Conservation (phyloP, 2,888 invertebrate genomes). For the Thalpophila matura region DNA sequence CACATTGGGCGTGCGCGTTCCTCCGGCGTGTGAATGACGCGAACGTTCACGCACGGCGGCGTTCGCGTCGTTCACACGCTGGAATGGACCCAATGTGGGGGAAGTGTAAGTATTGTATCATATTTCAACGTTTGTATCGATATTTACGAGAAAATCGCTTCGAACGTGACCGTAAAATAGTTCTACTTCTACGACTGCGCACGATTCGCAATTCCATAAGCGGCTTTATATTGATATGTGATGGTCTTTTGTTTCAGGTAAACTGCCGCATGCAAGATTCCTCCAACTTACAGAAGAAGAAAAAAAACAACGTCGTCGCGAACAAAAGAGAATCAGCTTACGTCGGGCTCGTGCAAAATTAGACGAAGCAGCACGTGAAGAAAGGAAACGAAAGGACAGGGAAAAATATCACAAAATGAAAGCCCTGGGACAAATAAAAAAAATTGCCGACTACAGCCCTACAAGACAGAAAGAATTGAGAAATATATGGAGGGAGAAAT, state of each 20-base stretch:
- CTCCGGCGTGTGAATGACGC: too few relatives aligned
- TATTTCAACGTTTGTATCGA: too few relatives aligned
- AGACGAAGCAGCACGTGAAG: constrained; percentile 12
- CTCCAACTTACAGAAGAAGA: neutral
- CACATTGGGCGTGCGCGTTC: too few relatives aligned
- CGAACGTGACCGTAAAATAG: too few relatives aligned
- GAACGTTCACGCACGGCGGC: too few relatives aligned
- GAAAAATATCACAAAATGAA: constrained; percentile 22
- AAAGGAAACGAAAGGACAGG: constrained; percentile 12
- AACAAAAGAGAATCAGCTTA: constrained; percentile 5
- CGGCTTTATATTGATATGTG: too few relatives aligned
- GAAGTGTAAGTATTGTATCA: too few relatives aligned
- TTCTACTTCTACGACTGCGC: too few relatives aligned
- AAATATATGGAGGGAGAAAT: constrained; percentile 8
- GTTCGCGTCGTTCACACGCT: too few relatives aligned
- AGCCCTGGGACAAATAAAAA: constrained; percentile 25
- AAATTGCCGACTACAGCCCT: constrained; percentile 38
- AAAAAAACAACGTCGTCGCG: neutral
- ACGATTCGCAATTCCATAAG: too few relatives aligned
- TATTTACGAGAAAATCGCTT: too few relatives aligned
- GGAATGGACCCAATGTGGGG: too few relatives aligned
- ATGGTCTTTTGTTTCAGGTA: neutral
- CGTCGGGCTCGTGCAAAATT: constrained; percentile 13
- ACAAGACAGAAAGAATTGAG: constrained; percentile 1
- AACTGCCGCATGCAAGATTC: neutral